Conservation (phyloP, 2,888 invertebrate species). For the Pheosia gnoma region DNA sequence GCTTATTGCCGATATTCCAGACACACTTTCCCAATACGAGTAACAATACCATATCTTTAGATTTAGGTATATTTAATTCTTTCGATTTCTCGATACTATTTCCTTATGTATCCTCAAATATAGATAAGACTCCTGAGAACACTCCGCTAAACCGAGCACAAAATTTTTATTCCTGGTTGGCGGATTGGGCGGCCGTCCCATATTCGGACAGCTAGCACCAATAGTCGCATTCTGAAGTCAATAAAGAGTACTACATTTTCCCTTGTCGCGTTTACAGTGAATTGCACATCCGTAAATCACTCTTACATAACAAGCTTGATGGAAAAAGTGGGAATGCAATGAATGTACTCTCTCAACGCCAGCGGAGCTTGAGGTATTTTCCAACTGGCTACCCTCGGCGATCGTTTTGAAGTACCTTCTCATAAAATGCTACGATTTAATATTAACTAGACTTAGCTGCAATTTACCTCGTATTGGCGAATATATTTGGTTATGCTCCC, state of each 20-base stretch:
- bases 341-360: constrained; percentile 39
- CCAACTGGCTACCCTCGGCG: constrained; percentile 23
- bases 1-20: too few relatives aligned
- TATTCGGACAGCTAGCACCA: constrained; percentile 21
- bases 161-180: constrained; percentile 35
- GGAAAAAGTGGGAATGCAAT: constrained; percentile 54
- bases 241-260: constrained; percentile 54
- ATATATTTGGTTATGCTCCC: too few relatives aligned
- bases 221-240: constrained; percentile 42
- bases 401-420: background rate
- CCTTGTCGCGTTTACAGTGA: constrained; percentile 56
- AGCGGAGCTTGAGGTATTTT: constrained; percentile 40
- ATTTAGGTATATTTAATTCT: too few relatives aligned
- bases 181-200: constrained; percentile 14
- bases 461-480: too few relatives aligned
- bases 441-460: too few relatives aligned
- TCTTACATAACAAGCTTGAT: constrained; percentile 48
- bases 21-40: too few relatives aligned
- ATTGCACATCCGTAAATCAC: constrained; percentile 61
- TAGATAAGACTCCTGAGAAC: background rate
- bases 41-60: too few relatives aligned
- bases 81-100: background rate
- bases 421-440: too few relatives aligned
- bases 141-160: constrained; percentile 24
- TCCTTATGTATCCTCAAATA: background rate